Evolutionary conservation across 2,113 vertebrate genomes (phyloP).

Genomic region (Grammomys surdaster): DNA sequence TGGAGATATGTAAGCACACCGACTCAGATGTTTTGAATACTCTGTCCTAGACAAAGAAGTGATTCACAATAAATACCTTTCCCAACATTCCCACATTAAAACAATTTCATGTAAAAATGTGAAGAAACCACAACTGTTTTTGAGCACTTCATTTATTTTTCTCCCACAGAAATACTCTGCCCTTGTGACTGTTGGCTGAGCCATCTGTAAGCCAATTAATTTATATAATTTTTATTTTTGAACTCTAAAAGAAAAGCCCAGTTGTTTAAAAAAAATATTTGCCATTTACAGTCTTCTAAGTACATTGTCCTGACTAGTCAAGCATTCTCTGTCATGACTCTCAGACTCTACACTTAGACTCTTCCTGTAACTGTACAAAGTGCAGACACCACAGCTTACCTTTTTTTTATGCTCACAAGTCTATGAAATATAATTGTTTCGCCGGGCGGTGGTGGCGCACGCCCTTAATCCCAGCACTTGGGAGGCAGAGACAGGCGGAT

Average conservation of each 20-base stretch:
- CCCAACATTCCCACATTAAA: constrained; percentile 79
- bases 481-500: too few relatives aligned
- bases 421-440: constrained; percentile 7
- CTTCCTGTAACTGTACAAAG: neutral
- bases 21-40: constrained; percentile 78
- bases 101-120: constrained; percentile 80
- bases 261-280: constrained; percentile 59
- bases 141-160: constrained; percentile 79
- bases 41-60: constrained; percentile 82
- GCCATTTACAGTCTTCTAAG: constrained; percentile 47
- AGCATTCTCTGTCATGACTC: constrained; percentile 42
- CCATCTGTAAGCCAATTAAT: constrained; percentile 62
- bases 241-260: constrained; percentile 62
- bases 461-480: too few relatives aligned
- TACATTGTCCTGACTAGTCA: constrained; percentile 51
- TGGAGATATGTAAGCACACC: constrained; percentile 68
- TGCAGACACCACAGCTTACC: neutral
- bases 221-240: constrained; percentile 60
- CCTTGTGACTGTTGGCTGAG: constrained; percentile 68
- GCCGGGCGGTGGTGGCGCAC: too few relatives aligned
- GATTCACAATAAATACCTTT: constrained; percentile 81
- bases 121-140: constrained; percentile 83
- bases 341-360: constrained; percentile 57
- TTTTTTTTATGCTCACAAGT: constrained; percentile 22
- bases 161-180: constrained; percentile 75